These are phyloP conservation scores for Zalophus californianus DNA, from an alignment of 2,797 vertebrate genomes.

Conservation along the genomic window DNA sequence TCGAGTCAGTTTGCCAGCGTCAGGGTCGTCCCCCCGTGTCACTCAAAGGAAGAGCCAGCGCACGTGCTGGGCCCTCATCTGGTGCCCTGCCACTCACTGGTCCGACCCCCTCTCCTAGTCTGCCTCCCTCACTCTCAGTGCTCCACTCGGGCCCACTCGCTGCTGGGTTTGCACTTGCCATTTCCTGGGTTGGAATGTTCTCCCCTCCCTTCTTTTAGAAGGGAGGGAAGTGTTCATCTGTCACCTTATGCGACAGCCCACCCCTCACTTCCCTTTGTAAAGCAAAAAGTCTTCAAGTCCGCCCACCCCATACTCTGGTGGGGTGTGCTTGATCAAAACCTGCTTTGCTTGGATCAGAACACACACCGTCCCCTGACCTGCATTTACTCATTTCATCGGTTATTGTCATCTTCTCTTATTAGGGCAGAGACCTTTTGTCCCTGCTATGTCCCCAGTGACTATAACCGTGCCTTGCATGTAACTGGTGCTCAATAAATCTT, in stretches of 20 bases:
- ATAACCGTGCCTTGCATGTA: neutral
- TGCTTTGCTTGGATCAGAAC: neutral
- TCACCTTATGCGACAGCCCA: neutral
- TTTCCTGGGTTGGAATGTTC: constrained; percentile 6
- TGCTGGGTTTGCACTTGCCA: neutral
- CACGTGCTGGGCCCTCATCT: neutral
- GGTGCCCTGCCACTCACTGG: neutral
- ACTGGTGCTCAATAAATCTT: neutral
- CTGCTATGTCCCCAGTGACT: neutral
- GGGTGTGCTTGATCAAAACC: neutral
- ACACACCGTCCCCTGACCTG: neutral
- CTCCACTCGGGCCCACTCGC: neutral
- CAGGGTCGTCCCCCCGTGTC: neutral
- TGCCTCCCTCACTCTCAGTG: neutral
- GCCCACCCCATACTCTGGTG: rapidly evolving
- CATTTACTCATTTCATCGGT: neutral
- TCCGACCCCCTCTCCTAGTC: neutral
- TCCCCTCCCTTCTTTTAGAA: neutral
- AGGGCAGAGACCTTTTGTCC: neutral
- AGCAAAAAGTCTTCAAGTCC: neutral
- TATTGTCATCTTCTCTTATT: neutral
- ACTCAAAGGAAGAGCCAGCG: neutral
- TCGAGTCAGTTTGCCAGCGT: neutral
- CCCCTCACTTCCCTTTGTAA: neutral
- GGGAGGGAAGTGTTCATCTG: neutral